Evolutionary conservation across 2,797 vertebrate genomes (phyloP), one percentile per base, ranked within the genome.

Genomic region (Meriones psammophilus): DNA sequence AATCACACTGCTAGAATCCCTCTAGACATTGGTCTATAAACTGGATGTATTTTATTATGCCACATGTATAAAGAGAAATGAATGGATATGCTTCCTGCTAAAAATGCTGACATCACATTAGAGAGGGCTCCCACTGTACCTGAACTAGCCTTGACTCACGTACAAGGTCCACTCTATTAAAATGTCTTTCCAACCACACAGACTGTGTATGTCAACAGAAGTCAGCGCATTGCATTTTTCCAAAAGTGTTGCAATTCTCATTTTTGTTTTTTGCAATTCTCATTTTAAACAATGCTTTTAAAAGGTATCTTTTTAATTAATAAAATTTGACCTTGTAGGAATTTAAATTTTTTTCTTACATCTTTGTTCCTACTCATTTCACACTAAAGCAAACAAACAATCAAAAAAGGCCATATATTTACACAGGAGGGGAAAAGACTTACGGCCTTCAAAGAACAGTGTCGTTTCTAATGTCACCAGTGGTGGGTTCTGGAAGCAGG

Each of bases 281-380:
- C 46, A 33, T 71, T 92, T 87, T 87, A 54, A 92, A 66, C 33
- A 91, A 84, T 28, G 76, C n/a, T 88, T 68, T 86, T 86, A 58
- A 69, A 90, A 80, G 30, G 71, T 60, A 18, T 30, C 96, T 96
- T 92, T 94, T 76, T 93, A 74, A 6, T 83, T 86, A 89, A 76
- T 73, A 88, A 86, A 83, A 88, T 15, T 46, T 12, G 68, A 80
- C 60, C 28, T 76, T 20, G 0, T 9, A 17, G 18, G 46, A 66
- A 66, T 64, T 89, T 56, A 77, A 84, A 76, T 50, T 5, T 60
- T 30, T 8, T 66, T 36, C 30, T 88, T 71, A 62, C 39, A 66
- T 76, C 10, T 94, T 58, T 76, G 28, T 91, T 90, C 56, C 87
- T 74, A 62, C 20, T 93, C 80, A 88, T 56, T 56, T n/a, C 26